Evolutionary conservation across 2,113 vertebrate species (phyloP).

Genomic region (Paracanthobrama guichenoti): DNA sequence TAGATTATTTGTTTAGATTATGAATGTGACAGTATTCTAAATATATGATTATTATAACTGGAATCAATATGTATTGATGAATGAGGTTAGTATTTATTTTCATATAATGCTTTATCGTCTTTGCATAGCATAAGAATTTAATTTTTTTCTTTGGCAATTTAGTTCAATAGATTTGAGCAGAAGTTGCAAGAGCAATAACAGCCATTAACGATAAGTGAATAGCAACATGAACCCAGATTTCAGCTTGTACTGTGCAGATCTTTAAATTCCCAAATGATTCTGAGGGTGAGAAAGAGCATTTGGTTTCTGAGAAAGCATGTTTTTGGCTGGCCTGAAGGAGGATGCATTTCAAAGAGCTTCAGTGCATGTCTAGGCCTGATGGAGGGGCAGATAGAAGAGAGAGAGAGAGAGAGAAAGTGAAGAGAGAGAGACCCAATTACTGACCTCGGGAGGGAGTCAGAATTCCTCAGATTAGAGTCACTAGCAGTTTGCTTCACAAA

Average conservation of each 20-base stretch:
- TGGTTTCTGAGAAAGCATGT: conserved; percentile 76
- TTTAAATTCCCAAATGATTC: conserved; percentile 46
- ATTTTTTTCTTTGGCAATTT: too few relatives aligned
- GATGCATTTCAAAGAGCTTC: conserved; percentile 78
- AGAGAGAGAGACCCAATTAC: conserved; percentile 76
- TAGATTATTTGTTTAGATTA: background rate
- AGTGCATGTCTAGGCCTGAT: conserved; percentile 87
- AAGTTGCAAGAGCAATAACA: background rate
- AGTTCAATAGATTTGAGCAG: background rate
- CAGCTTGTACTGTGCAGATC: conserved; percentile 1
- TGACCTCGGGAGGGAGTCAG: conserved; percentile 84
- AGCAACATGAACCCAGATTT: conserved; percentile 17
- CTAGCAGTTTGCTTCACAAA: conserved; percentile 80
- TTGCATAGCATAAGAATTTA: background rate
- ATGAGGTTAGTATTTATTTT: background rate
- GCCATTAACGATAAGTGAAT: background rate
- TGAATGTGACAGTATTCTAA: background rate
- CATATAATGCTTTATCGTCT: background rate
- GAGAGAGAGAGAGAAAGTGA: conserved; percentile 65
- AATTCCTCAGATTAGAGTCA: conserved; percentile 88
- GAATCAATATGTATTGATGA: background rate
- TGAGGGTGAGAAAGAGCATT: conserved; percentile 44
- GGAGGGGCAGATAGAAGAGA: conserved; percentile 69
- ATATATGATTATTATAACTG: background rate
- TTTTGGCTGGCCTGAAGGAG: conserved; percentile 78